Percentiles rank a stretch among this genome's conserved stretches.
These are phyloP conservation scores for Neopelma chrysocephalum DNA, from an alignment of 2,797 vertebrate genomes.

Conservation along the genomic window DNA sequence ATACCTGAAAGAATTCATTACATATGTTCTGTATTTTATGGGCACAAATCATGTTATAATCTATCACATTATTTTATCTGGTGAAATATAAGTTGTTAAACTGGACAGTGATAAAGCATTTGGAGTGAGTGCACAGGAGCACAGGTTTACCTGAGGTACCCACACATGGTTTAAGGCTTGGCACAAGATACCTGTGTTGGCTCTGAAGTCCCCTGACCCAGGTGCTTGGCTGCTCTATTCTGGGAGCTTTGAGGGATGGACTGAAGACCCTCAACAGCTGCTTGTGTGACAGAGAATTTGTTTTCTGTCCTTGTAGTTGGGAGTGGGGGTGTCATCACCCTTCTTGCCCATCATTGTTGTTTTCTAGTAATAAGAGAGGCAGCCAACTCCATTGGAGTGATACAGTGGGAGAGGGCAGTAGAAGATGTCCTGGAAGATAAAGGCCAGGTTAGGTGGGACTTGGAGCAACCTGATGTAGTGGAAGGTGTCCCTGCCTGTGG, in stretches of 20 bases:
- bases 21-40: not conserved
- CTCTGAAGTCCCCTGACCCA: not conserved
- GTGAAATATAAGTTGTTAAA: not conserved
- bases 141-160: not conserved
- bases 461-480: not conserved
- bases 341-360: not conserved
- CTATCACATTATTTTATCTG: not conserved
- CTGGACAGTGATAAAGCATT: not conserved
- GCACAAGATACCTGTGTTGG: rapidly evolving
- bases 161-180: not conserved
- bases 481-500: not conserved
- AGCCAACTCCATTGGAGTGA: rapidly evolving
- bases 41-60: not conserved
- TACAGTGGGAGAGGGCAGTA: not conserved
- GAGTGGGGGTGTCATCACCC: not conserved
- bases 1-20: not conserved
- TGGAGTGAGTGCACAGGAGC: not conserved
- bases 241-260: not conserved
- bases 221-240: not conserved
- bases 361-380: not conserved
- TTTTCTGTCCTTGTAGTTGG: not conserved
- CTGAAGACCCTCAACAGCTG: not conserved
- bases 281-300: not conserved
- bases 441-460: not conserved
- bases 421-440: not conserved